Conservation (phyloP, 2,797 vertebrate genomes). For the Antennarius maculatus region DNA sequence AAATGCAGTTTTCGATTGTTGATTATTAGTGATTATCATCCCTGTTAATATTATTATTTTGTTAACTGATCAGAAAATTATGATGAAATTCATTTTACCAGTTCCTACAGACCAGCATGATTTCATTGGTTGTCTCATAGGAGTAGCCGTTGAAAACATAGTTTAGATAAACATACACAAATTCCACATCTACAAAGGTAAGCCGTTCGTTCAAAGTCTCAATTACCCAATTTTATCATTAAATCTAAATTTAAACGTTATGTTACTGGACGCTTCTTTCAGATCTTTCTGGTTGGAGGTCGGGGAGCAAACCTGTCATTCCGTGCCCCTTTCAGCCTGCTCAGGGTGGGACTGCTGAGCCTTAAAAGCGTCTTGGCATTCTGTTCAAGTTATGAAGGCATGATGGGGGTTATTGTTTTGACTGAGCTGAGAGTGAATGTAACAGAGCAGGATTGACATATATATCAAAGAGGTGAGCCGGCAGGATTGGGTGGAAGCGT, state of each 20-base stretch:
- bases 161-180: too few relatives aligned
- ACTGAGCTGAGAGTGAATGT: too few relatives aligned
- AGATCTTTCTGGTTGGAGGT: constrained; percentile 21
- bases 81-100: too few relatives aligned
- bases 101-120: not conserved
- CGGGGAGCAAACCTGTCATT: constrained; percentile 47
- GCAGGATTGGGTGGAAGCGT: constrained; percentile 24
- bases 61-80: not conserved
- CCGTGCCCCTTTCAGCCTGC: constrained; percentile 25
- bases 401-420: too few relatives aligned
- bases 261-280: constrained; percentile 19
- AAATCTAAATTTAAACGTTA: constrained; percentile 18
- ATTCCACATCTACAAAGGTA: too few relatives aligned
- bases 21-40: too few relatives aligned
- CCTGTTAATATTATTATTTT: not conserved
- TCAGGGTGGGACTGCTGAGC: too few relatives aligned
- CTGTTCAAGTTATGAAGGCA: not conserved
- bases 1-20: too few relatives aligned
- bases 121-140: not conserved
- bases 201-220: not conserved
- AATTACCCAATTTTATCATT: not conserved
- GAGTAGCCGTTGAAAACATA: too few relatives aligned
- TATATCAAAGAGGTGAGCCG: too few relatives aligned
- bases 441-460: too few relatives aligned
- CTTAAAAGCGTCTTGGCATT: too few relatives aligned